These are phyloP conservation scores for Drosophila emarginata DNA, from an alignment of 2,888 invertebrate species.

Conservation along the genomic window DNA sequence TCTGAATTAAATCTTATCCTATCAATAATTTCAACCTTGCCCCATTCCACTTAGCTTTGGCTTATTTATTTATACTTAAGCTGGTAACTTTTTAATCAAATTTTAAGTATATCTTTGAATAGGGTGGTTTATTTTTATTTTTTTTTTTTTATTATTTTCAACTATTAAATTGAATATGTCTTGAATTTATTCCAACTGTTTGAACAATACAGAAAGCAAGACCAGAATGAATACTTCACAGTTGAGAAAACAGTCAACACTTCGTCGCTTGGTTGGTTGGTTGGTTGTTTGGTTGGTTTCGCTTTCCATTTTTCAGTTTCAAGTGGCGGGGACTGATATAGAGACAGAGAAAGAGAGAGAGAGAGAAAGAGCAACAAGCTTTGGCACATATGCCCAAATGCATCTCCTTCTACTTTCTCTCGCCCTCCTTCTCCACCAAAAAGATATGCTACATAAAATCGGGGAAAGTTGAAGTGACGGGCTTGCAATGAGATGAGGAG, in stretches of 20 bases:
- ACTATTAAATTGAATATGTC: conserved; percentile 9
- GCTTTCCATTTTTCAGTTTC: conserved; percentile 19
- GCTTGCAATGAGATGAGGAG: background rate
- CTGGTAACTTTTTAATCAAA: background rate
- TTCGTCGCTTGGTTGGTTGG: conserved; percentile 2
- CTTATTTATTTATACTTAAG: no score
- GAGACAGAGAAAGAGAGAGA: no score
- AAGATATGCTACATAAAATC: conserved; percentile 18
- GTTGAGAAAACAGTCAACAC: conserved; percentile 13
- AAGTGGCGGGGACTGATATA: conserved; percentile 11
- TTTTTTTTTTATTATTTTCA: background rate
- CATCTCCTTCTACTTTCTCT: background rate
- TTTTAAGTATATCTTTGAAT: background rate
- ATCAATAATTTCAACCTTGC: no score
- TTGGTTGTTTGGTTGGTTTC: conserved; percentile 14
- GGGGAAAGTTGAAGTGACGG: conserved; percentile 10
- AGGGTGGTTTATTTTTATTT: no score
- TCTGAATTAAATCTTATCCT: no score
- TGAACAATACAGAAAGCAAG: background rate
- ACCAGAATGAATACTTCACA: conserved; percentile 6
- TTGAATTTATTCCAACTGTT: conserved; percentile 6
- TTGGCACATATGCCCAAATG: conserved; percentile 18
- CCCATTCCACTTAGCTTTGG: no score
- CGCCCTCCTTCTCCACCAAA: background rate
- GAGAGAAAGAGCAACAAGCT: conserved; percentile 7